These are phyloP conservation scores for Megalonaias nervosa DNA, from an alignment of 1,140 invertebrate species.

Conservation along the genomic window DNA sequence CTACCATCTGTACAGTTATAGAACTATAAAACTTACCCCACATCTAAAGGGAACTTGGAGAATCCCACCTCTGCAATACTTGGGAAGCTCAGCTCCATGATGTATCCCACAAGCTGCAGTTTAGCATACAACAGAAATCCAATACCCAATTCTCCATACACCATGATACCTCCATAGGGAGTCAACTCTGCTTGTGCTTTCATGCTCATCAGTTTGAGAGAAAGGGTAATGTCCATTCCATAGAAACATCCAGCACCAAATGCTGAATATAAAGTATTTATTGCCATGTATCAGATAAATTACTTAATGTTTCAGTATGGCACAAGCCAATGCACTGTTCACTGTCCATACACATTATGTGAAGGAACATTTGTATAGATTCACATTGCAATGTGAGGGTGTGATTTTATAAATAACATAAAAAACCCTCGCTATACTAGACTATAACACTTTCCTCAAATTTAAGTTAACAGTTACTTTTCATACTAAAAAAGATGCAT, in stretches of 20 bases:
- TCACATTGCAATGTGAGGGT: too few relatives aligned
- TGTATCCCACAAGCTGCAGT: background rate
- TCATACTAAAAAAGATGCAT: too few relatives aligned
- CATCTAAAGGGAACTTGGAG: background rate
- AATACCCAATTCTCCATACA: conserved; percentile 37
- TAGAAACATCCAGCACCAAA: conserved; percentile 50
- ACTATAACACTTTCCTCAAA: too few relatives aligned
- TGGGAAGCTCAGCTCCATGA: background rate
- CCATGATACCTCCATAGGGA: conserved; percentile 39
- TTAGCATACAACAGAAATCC: conserved; percentile 34
- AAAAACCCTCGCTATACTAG: too few relatives aligned
- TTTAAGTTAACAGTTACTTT: too few relatives aligned
- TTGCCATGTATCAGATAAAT: too few relatives aligned
- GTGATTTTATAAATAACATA: too few relatives aligned
- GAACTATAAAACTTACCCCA: conserved; percentile 5
- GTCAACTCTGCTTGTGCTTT: conserved; percentile 22
- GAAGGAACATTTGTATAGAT: too few relatives aligned
- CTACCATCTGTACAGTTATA: too few relatives aligned
- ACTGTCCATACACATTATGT: too few relatives aligned
- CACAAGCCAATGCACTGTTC: too few relatives aligned
- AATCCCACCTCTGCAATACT: background rate
- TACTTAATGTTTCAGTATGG: too few relatives aligned
- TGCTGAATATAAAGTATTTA: conserved; percentile 22
- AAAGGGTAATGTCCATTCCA: conserved; percentile 44
- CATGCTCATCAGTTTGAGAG: conserved; percentile 43